Evolutionary conservation across 2,888 invertebrate genomes (phyloP).

Genomic region (Drosophila borborema): DNA sequence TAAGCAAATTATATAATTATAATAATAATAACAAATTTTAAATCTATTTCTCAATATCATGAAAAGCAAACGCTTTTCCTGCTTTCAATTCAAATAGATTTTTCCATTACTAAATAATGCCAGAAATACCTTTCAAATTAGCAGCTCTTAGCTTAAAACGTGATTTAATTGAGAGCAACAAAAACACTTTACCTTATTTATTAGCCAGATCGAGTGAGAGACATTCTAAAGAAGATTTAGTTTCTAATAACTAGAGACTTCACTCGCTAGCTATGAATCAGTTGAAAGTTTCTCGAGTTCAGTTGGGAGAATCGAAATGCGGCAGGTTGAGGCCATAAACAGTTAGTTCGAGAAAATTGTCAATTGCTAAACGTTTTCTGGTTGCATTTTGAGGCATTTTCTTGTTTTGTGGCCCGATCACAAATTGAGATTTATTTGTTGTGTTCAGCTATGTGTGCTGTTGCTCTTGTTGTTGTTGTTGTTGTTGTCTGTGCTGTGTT

Average conservation of each 20-base stretch:
- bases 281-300: slow-evolving; percentile 11
- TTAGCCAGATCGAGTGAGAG: background rate
- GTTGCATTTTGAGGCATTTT: slow-evolving; percentile 27
- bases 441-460: slow-evolving; percentile 12
- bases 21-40: background rate
- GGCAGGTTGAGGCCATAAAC: slow-evolving; percentile 59
- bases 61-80: background rate
- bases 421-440: slow-evolving; percentile 67
- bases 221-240: background rate
- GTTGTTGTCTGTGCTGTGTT: slow-evolving; percentile 46
- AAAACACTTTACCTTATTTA: background rate
- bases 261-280: slow-evolving; percentile 17
- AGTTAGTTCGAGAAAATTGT: slow-evolving; percentile 69
- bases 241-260: slow-evolving; percentile 1
- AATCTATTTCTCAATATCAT: background rate
- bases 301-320: background rate
- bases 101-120: background rate
- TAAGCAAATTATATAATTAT: background rate
- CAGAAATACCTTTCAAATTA: background rate
- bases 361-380: slow-evolving; percentile 68
- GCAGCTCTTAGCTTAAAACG: background rate
- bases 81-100: background rate
- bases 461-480: slow-evolving; percentile 14
- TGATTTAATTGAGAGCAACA: background rate
- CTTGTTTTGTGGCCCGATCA: slow-evolving; percentile 45